These are phyloP conservation scores for Melanotaenia parkinsoni DNA, from an alignment of 2,797 vertebrate genomes.

Conservation along the genomic window DNA sequence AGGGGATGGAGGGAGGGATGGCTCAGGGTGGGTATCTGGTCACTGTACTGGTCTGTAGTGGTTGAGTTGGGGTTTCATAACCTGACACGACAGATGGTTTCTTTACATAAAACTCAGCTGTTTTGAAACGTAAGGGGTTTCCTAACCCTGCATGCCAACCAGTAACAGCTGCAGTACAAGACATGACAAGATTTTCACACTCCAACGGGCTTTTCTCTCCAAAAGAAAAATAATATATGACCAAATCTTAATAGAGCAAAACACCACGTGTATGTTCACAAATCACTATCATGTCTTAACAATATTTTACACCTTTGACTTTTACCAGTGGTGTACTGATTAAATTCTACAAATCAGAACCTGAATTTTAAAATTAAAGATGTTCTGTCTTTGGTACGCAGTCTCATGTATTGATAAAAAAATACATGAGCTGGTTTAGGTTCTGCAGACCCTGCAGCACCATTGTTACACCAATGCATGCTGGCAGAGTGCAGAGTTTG, in stretches of 20 bases:
- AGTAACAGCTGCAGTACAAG: conserved; percentile 4
- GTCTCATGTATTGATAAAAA: no score
- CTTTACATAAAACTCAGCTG: conserved; percentile 8
- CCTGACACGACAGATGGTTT: neutral
- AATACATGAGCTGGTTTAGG: no score
- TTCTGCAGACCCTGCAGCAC: no score
- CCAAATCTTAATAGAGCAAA: conserved; percentile 39
- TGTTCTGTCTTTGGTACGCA: neutral
- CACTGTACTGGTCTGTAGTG: conserved; percentile 7
- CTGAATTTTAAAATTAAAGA: neutral
- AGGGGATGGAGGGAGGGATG: conserved; percentile 4
- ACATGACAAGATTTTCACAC: neutral
- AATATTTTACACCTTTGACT: no score
- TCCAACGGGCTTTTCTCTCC: neutral
- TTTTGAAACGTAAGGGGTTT: conserved; percentile 14
- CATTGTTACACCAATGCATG: no score
- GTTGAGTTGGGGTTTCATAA: neutral
- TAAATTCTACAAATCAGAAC: neutral
- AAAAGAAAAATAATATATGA: neutral
- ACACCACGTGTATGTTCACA: neutral
- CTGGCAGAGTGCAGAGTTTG: no score
- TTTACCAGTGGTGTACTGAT: neutral
- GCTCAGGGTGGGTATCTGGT: neutral
- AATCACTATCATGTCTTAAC: conserved; percentile 9
- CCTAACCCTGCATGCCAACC: conserved; percentile 15